These are phyloP conservation scores for Andrena bucephala DNA, from an alignment of 2,888 invertebrate species.

Conservation along the genomic window DNA sequence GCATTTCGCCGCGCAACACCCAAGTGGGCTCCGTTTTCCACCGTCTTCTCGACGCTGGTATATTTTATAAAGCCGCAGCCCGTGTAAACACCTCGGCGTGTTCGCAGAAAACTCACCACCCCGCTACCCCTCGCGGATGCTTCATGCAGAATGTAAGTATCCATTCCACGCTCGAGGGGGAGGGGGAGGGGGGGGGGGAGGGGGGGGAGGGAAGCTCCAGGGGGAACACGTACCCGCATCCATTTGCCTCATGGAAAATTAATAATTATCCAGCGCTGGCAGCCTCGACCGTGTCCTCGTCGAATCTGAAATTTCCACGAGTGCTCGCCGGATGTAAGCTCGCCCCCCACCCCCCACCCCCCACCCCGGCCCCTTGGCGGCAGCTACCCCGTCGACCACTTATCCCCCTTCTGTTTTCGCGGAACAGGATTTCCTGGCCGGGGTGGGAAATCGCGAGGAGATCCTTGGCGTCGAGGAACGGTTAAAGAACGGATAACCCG, in stretches of 20 bases:
- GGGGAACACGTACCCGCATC: conserved; percentile 44
- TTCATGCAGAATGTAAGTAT: conserved; percentile 38
- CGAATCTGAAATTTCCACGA: conserved; percentile 40
- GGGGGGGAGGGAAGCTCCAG: not conserved
- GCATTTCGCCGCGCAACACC: not conserved
- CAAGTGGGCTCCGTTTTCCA: not conserved
- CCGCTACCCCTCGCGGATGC: not conserved
- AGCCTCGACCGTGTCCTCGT: conserved; percentile 13
- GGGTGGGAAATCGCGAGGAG: not conserved
- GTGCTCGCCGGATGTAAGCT: conserved; percentile 6
- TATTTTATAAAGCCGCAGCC: not conserved
- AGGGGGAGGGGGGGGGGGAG: not conserved
- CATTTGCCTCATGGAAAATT: conserved; percentile 61
- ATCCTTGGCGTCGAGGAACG: not conserved
- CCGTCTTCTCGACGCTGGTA: not conserved
- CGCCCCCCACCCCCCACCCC: not conserved
- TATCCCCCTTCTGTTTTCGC: conserved; percentile 23
- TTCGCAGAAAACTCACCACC: conserved; percentile 12
- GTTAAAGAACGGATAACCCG: not conserved
- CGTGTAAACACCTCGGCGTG: conserved; percentile 25
- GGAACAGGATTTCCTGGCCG: conserved; percentile 10
- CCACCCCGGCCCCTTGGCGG: not conserved
- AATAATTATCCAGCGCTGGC: conserved; percentile 45
- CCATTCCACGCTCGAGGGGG: not conserved
- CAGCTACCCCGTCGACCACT: conserved; percentile 8